These are phyloP conservation scores for Caradrina clavipalpis DNA, from an alignment of 2,888 invertebrate genomes.

Conservation along the genomic window DNA sequence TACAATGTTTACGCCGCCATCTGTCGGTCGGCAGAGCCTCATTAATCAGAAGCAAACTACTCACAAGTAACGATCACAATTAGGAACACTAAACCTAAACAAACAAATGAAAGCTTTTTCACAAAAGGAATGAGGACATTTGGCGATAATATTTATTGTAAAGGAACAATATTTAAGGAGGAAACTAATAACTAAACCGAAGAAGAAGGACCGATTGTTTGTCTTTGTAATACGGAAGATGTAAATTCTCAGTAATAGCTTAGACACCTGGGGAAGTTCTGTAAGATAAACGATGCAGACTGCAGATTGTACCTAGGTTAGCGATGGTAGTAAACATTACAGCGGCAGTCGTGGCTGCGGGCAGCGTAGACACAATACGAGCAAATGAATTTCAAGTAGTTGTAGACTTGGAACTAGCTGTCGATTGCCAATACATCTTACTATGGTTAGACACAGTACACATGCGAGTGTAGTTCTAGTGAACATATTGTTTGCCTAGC, in stretches of 20 bases:
- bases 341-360: not conserved
- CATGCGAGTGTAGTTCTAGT: not conserved
- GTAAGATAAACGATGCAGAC: conserved; percentile 25
- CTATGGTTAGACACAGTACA: not conserved
- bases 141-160: conserved; percentile 43
- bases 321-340: conserved; percentile 15
- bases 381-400: conserved; percentile 27
- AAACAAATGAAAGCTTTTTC: conserved; percentile 42
- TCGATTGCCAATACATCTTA: conserved; percentile 23
- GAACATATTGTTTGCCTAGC: too few species aligned
- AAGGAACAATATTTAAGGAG: conserved; percentile 43
- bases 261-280: conserved; percentile 28
- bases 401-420: conserved; percentile 22
- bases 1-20: conserved; percentile 40
- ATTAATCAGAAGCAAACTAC: conserved; percentile 31
- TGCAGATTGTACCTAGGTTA: conserved; percentile 16
- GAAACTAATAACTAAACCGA: conserved; percentile 29
- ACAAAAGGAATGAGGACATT: conserved; percentile 54
- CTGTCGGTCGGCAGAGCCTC: conserved; percentile 28
- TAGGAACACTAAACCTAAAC: conserved; percentile 22
- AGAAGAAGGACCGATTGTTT: conserved; percentile 41
- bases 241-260: conserved; percentile 24
- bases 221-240: conserved; percentile 42
- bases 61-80: conserved; percentile 22
- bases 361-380: conserved; percentile 21